These are phyloP conservation scores for Dendroctonus valens DNA, from an alignment of 1,140 invertebrate genomes.

Conservation along the genomic window DNA sequence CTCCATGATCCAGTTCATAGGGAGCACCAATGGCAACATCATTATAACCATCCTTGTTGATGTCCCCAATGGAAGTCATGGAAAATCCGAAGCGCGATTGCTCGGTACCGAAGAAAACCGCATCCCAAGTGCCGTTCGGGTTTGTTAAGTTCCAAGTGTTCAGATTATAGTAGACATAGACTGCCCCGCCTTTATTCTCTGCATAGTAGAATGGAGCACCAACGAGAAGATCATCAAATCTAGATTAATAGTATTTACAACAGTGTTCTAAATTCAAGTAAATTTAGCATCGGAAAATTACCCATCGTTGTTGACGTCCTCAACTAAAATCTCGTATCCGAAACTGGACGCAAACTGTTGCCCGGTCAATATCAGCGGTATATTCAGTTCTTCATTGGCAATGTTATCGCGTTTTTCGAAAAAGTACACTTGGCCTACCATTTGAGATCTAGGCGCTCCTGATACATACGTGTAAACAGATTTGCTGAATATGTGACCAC, in stretches of 20 bases:
- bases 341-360: conserved; percentile 88
- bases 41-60: conserved; percentile 88
- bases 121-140: conserved; percentile 52
- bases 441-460: conserved; percentile 82
- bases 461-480: conserved; percentile 69
- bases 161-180: conserved; percentile 82
- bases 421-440: conserved; percentile 82
- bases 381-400: conserved; percentile 58
- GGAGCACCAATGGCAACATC: conserved; percentile 91
- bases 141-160: conserved; percentile 35
- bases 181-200: conserved; percentile 73
- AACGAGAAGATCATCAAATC: conserved; percentile 81
- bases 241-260: conserved; percentile 46
- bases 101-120: conserved; percentile 66
- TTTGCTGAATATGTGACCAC: conserved; percentile 71
- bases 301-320: conserved; percentile 86
- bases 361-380: conserved; percentile 67
- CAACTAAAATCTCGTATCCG: conserved; percentile 80
- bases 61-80: conserved; percentile 80
- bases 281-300: conserved; percentile 49
- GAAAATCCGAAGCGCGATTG: conserved; percentile 87
- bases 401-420: conserved; percentile 60
- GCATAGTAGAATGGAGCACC: conserved; percentile 90
- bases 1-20: conserved; percentile 77
- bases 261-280: background rate